phyloP scores from a whole-genome alignment of 1,140 invertebrate species.

The Tetramorium alpestre region DNA sequence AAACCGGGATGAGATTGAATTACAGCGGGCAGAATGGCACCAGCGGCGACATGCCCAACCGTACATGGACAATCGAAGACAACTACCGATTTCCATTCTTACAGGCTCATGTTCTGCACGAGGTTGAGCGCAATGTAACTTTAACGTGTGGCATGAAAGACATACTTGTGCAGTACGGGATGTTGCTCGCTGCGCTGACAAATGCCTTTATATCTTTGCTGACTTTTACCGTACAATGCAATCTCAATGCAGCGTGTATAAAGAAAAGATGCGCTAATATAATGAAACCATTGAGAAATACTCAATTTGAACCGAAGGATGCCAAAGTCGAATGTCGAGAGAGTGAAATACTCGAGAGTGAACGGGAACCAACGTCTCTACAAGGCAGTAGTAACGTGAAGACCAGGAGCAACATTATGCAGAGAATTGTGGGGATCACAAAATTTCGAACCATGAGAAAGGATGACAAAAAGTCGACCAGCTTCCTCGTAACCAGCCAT shows the following conservation, averaged over 20 bases:
- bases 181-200: conserved; percentile 66
- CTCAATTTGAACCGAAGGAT: background rate
- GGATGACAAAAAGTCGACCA: conserved; percentile 12
- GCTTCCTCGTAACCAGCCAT: conserved; percentile 59
- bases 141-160: conserved; percentile 51
- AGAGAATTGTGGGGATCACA: background rate
- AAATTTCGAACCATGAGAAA: background rate
- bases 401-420: background rate
- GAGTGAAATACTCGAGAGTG: background rate
- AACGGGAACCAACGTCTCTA: background rate
- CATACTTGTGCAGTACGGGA: conserved; percentile 69
- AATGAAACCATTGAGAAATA: background rate
- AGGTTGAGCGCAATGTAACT: conserved; percentile 7
- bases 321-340: background rate
- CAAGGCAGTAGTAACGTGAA: background rate
- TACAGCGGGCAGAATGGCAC: conserved; percentile 11
- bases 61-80: conserved; percentile 2
- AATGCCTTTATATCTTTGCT: conserved; percentile 74
- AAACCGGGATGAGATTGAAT: background rate
- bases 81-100: conserved; percentile 9
- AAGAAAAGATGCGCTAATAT: conserved; percentile 30
- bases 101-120: background rate
- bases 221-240: conserved; percentile 68
- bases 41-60: background rate
- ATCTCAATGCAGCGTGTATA: conserved; percentile 44